Evolutionary conservation across 2,797 vertebrate species (phyloP).

Genomic region (Trichosurus vulpecula): DNA sequence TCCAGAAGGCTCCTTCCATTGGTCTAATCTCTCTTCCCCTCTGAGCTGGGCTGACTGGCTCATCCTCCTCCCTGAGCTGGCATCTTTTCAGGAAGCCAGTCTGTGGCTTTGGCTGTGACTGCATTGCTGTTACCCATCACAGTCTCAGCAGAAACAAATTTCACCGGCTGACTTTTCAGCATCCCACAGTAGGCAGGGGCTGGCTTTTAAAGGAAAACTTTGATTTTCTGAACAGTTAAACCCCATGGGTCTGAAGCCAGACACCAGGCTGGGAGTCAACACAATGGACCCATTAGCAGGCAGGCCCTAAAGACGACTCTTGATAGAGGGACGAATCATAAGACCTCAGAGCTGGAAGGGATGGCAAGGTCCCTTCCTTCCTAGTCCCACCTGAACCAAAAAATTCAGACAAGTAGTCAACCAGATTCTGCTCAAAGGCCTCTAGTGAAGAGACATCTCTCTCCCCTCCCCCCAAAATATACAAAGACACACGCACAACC

Average conservation of each 20-base stretch:
- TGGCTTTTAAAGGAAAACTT: slow-evolving; percentile 13
- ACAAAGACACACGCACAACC: no score
- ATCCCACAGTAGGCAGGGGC: not conserved
- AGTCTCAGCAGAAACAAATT: slow-evolving; percentile 54
- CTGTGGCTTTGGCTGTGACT: slow-evolving; percentile 45
- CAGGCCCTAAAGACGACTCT: not conserved
- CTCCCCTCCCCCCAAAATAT: not conserved
- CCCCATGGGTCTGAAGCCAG: not conserved
- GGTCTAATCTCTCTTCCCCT: slow-evolving; percentile 7
- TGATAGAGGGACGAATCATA: not conserved
- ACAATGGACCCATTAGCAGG: not conserved
- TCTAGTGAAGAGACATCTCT: not conserved
- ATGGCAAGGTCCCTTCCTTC: not conserved
- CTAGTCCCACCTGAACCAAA: not conserved
- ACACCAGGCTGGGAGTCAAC: not conserved
- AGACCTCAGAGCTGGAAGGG: not conserved
- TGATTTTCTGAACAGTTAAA: slow-evolving; percentile 49
- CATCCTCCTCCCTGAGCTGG: slow-evolving; percentile 35
- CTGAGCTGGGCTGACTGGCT: not conserved
- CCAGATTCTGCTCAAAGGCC: not conserved
- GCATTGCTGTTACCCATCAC: slow-evolving; percentile 33
- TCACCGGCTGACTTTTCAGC: slow-evolving; percentile 36
- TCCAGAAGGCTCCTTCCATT: slow-evolving; percentile 53
- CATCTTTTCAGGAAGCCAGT: slow-evolving; percentile 59
- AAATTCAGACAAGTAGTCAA: not conserved